Evolutionary conservation across 2,888 invertebrate genomes (phyloP), one percentile per base, ranked within the genome.

Genomic region (Dilophus febrilis): DNA sequence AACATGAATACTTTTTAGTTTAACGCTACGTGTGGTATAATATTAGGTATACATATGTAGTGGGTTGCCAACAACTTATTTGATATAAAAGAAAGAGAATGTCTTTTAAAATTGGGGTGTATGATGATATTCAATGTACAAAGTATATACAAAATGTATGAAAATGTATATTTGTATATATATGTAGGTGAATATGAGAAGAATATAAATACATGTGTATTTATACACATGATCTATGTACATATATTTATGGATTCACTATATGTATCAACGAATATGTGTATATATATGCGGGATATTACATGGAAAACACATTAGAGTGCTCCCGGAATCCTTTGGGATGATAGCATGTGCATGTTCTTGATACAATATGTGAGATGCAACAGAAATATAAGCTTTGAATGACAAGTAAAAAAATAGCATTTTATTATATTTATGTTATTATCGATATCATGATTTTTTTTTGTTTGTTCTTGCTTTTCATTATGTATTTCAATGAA

Each of bases 251-350:
- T 22, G 8, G 4, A 22, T 22, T 22, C 8, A 22, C 22, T 22
- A 22, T 22, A 22, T 22, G 8, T 8, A 22, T 4, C 22, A 22
- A 6, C 22, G 4, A 22, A 6, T 22, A 6, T 22, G 8, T 22
- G 22, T 22, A 22, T 22, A 22, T 22, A 22, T 8, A 22, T 22
- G 8, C 8, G 22, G 4, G 22, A 22, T 28, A 29, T 8, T 37
- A 37, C 37, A 37, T 29, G 37, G 17, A 37, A 37, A 37, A 37
- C 27, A 37, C 37, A 37, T 37, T 37, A 37, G 37, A 37, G 28
- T 28, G 28, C 16, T 37, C 28, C 29, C 29, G 37, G 27, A 27
- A 16, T 37, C 37, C 37, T 27, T 16, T 28, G 37, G 37, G 37
- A 37, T 37, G 37, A 28, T 13, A 29, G 13, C 32, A 32, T 16